phyloP scores from a whole-genome alignment of 2,888 invertebrate genomes.

The Apocheima hispidaria region DNA sequence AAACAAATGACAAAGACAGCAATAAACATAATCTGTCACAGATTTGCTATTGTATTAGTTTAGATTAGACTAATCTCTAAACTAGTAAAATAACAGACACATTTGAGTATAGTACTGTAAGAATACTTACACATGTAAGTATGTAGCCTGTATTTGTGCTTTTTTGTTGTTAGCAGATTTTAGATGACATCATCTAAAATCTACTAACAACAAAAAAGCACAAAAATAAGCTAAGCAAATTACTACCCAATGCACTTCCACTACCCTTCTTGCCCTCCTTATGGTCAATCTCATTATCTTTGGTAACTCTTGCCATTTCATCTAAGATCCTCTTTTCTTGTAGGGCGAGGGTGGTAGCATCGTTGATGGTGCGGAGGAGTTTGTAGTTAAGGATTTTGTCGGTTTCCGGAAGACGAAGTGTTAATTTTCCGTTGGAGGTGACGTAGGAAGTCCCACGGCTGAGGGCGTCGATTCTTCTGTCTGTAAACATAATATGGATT shows the following conservation, averaged over 20 bases:
- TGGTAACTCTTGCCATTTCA: conserved; percentile 76
- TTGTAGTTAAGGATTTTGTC: conserved; percentile 86
- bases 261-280: conserved; percentile 65
- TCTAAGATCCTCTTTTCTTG: conserved; percentile 82
- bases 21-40: too few relatives aligned
- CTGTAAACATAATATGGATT: conserved; percentile 15
- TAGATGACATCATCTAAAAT: conserved; percentile 14
- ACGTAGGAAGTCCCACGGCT: conserved; percentile 68
- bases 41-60: too few relatives aligned
- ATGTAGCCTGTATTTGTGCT: too few relatives aligned
- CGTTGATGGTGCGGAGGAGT: conserved; percentile 90
- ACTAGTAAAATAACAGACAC: too few relatives aligned
- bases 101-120: too few relatives aligned
- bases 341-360: conserved; percentile 85
- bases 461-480: conserved; percentile 48
- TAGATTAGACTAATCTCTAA: too few relatives aligned
- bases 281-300: conserved; percentile 66
- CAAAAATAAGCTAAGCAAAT: conserved; percentile 36
- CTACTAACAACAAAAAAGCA: conserved; percentile 39
- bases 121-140: too few relatives aligned
- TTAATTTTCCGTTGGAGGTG: conserved; percentile 61
- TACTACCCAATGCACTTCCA: conserved; percentile 36
- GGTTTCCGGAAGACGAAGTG: conserved; percentile 65
- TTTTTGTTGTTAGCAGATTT: too few relatives aligned
- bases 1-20: too few relatives aligned